phyloP scores from a whole-genome alignment of 2,797 vertebrate genomes.

The Cottoperca gobio region DNA sequence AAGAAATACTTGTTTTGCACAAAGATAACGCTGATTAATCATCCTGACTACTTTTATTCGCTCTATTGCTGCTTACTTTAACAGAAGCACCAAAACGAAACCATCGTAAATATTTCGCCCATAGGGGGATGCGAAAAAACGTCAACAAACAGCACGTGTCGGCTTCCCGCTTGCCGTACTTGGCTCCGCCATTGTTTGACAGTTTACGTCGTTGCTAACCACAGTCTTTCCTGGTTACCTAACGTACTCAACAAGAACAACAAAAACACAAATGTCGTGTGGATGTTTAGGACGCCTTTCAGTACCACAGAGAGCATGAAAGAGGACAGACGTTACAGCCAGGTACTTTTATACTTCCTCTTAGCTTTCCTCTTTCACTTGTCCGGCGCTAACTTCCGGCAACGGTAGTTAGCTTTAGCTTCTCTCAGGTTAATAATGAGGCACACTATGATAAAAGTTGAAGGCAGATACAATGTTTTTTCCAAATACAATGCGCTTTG shows the following conservation, averaged over 20 bases:
- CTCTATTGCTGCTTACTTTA: not conserved
- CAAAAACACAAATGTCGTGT: not conserved
- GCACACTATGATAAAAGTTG: not conserved
- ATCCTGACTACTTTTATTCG: not conserved
- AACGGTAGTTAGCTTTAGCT: constrained; percentile 48
- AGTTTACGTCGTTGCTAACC: constrained; percentile 61
- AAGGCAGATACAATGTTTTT: not conserved
- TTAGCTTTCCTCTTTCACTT: constrained; percentile 13
- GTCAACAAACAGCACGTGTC: constrained; percentile 75
- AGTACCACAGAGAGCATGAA: not conserved
- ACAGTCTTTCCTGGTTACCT: constrained; percentile 56
- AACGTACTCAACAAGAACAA: not conserved
- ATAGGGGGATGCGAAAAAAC: constrained; percentile 23
- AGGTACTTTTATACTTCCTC: constrained; percentile 40
- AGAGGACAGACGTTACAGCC: not conserved
- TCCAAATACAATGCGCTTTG: accelerated
- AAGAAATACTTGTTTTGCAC: not conserved
- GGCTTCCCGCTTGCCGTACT: constrained; percentile 75
- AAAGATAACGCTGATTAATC: not conserved
- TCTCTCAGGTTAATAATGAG: constrained; percentile 4
- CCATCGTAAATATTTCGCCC: not conserved
- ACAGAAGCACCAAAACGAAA: not conserved
- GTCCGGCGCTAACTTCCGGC: constrained; percentile 34
- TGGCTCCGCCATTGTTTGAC: constrained; percentile 70
- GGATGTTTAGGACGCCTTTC: not conserved